Conservation (phyloP, 2,888 invertebrate species). For the Polymixis lichenea region DNA sequence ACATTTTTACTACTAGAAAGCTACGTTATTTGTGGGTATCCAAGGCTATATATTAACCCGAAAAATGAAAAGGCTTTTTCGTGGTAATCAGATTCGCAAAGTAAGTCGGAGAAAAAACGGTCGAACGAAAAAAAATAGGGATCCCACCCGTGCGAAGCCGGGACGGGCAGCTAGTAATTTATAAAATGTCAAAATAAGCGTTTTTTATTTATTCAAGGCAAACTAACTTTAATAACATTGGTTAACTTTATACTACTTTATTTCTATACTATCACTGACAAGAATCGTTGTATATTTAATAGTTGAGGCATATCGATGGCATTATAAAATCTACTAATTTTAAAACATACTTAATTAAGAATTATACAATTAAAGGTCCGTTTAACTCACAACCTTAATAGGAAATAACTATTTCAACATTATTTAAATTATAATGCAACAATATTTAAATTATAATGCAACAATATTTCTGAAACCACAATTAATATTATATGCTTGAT, state of each 20-base stretch:
- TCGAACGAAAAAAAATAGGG: too few species aligned
- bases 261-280: slow-evolving; percentile 11
- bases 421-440: not conserved
- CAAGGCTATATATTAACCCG: too few species aligned
- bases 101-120: too few species aligned
- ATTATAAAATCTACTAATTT: slow-evolving; percentile 6
- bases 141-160: too few species aligned
- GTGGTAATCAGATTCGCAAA: too few species aligned
- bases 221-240: not conserved
- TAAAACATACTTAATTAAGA: slow-evolving; percentile 1
- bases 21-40: too few species aligned
- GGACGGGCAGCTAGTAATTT: too few species aligned
- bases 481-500: not conserved
- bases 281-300: slow-evolving; percentile 16
- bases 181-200: not conserved
- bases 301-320: slow-evolving; percentile 9
- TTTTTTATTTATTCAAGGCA: not conserved
- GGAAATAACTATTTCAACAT: not conserved
- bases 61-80: too few species aligned
- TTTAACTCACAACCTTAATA: slow-evolving; percentile 11
- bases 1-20: too few species aligned
- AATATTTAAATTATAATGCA: not conserved
- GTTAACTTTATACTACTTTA: not conserved
- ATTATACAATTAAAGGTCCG: not conserved
- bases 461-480: slow-evolving; percentile 8